These are phyloP conservation scores for Tribolium castaneum DNA, from an alignment of 1,140 invertebrate species.

Conservation along the genomic window DNA sequence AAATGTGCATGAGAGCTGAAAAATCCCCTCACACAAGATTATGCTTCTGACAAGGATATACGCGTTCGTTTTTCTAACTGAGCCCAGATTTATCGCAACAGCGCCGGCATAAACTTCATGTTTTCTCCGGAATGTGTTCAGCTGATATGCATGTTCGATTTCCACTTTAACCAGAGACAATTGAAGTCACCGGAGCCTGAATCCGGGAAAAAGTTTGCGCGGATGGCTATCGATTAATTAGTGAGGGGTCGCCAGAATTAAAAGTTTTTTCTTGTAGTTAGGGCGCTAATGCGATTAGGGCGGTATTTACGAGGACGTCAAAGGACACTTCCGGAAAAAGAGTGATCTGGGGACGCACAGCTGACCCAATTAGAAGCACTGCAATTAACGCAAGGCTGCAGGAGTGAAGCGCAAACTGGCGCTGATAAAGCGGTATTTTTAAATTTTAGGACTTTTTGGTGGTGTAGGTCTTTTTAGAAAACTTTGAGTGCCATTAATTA, in stretches of 20 bases:
- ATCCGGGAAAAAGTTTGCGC: neutral
- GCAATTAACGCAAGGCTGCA: neutral
- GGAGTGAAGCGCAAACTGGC: neutral
- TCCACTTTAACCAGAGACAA: neutral
- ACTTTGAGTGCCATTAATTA: neutral
- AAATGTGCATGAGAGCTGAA: neutral
- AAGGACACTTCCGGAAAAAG: neutral
- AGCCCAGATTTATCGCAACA: slow-evolving; percentile 6
- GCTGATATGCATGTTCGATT: slow-evolving; percentile 23
- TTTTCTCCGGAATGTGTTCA: neutral
- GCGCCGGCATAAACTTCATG: neutral
- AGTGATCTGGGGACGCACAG: neutral
- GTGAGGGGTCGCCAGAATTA: neutral
- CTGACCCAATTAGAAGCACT: slow-evolving; percentile 1
- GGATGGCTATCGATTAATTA: slow-evolving; percentile 22
- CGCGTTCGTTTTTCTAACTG: neutral
- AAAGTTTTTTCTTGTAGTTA: slow-evolving; percentile 6
- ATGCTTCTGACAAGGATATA: neutral
- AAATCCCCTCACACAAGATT: neutral
- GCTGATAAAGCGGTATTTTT: neutral
- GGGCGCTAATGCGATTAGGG: neutral
- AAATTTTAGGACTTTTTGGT: neutral
- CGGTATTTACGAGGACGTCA: slow-evolving; percentile 1
- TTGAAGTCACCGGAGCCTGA: neutral
- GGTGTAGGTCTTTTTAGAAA: neutral